Evolutionary conservation across 2,113 vertebrate genomes (phyloP).

Genomic region (Atrichornis clamosus): DNA sequence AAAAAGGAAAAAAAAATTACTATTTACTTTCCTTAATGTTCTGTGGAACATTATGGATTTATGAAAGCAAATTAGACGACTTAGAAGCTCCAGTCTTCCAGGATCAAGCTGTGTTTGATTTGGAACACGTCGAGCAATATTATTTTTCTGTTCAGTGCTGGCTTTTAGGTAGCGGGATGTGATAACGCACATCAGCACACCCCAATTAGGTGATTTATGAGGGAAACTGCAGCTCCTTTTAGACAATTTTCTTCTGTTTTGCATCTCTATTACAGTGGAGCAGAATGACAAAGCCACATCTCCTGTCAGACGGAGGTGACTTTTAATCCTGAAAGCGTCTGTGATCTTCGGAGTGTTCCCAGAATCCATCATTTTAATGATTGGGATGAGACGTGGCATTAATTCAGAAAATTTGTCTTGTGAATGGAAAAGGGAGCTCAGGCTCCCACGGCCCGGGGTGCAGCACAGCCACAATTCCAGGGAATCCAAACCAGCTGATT

Average conservation of each 20-base stretch:
- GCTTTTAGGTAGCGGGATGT: background rate
- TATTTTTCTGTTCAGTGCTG: background rate
- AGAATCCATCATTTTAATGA: background rate
- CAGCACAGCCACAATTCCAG: background rate
- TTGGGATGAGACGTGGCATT: background rate
- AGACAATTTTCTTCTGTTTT: background rate
- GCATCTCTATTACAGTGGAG: background rate
- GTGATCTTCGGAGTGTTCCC: background rate
- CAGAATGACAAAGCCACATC: background rate
- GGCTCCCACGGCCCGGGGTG: background rate
- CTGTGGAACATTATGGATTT: background rate
- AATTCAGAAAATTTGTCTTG: background rate
- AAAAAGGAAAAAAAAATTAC: accelerated
- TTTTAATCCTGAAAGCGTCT: background rate
- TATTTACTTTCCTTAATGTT: background rate
- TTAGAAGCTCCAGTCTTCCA: background rate
- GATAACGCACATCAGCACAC: background rate
- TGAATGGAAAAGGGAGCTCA: background rate
- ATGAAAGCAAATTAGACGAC: background rate
- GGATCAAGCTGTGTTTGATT: background rate
- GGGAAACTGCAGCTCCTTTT: background rate
- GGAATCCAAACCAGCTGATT: accelerated
- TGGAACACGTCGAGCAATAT: background rate
- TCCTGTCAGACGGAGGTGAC: background rate
- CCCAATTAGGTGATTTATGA: background rate